Conservation (phyloP, 2,797 vertebrate species). For the Cynodonichthys magdalenae region DNA sequence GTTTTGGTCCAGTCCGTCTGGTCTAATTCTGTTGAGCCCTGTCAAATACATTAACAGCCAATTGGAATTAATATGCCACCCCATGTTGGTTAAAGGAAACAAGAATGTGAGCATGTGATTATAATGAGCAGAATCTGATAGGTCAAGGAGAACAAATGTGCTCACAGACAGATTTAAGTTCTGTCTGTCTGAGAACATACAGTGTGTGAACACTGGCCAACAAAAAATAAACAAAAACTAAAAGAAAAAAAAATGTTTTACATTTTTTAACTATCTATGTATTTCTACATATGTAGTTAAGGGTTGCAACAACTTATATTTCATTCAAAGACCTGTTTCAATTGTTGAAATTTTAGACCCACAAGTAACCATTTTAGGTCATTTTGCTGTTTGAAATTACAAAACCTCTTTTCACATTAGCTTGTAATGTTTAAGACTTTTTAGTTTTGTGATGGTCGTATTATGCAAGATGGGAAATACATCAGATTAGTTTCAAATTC, state of each 20-base stretch:
- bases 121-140: constrained; percentile 41
- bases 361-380: no score
- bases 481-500: no score
- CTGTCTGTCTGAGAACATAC: constrained; percentile 32
- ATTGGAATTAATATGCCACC: constrained; percentile 50
- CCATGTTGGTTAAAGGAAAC: constrained; percentile 48
- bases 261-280: constrained; percentile 4
- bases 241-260: constrained; percentile 23
- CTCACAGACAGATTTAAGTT: constrained; percentile 52
- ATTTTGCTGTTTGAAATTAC: no score
- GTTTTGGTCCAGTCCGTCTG: constrained; percentile 29
- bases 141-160: constrained; percentile 68
- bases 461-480: no score
- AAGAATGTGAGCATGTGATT: constrained; percentile 32
- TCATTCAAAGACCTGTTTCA: no score
- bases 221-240: constrained; percentile 12
- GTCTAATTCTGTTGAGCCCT: constrained; percentile 53
- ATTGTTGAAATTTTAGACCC: no score
- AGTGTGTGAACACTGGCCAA: constrained; percentile 5
- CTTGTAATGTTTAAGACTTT: no score
- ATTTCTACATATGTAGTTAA: constrained; percentile 37
- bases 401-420: no score
- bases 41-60: constrained; percentile 62
- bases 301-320: background rate
- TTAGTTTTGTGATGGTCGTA: no score